Percentiles rank a stretch among this genome's conserved stretches.
These are phyloP conservation scores for Drosophila navojoa DNA, from an alignment of 1,140 invertebrate species.

Conservation along the genomic window DNA sequence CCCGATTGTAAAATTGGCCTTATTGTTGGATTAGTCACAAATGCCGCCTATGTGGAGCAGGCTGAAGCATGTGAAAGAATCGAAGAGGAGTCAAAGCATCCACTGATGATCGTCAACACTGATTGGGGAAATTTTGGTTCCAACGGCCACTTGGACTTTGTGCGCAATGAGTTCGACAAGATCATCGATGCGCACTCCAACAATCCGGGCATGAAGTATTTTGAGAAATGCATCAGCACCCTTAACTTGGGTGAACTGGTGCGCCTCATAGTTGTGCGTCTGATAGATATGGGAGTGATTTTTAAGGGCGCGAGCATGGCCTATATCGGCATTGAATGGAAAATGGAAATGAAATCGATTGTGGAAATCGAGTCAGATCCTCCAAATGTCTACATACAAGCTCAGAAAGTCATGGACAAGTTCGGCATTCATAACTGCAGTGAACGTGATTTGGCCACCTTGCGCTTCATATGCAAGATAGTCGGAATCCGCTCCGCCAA, in stretches of 20 bases:
- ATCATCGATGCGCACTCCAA: constrained; percentile 93
- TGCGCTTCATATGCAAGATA: constrained; percentile 94
- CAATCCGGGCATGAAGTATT: constrained; percentile 90
- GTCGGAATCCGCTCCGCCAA: constrained; percentile 96
- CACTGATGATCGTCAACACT: constrained; percentile 94
- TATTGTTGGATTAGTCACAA: constrained; percentile 93
- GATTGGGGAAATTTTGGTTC: constrained; percentile 99
- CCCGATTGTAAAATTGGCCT: constrained; percentile 83
- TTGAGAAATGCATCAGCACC: constrained; percentile 96
- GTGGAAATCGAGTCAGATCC: constrained; percentile 96
- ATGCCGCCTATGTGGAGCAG: constrained; percentile 98
- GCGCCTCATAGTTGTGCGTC: constrained; percentile 79
- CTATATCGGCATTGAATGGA: constrained; percentile 56
- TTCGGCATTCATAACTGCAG: constrained; percentile 90
- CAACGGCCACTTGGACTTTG: constrained; percentile 92
- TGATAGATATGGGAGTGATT: constrained; percentile 52
- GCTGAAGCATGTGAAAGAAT: constrained; percentile 84
- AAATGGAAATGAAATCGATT: constrained; percentile 96
- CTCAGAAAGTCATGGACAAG: constrained; percentile 94
- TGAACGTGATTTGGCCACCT: constrained; percentile 93
- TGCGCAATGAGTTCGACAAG: constrained; percentile 94
- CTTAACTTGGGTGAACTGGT: constrained; percentile 95
- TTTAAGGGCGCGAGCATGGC: constrained; percentile 47
- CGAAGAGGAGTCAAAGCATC: constrained; percentile 84
- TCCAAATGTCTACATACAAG: constrained; percentile 91